These are phyloP conservation scores for Didymodactylos carnosus DNA, from an alignment of 2,888 invertebrate species.

Conservation along the genomic window DNA sequence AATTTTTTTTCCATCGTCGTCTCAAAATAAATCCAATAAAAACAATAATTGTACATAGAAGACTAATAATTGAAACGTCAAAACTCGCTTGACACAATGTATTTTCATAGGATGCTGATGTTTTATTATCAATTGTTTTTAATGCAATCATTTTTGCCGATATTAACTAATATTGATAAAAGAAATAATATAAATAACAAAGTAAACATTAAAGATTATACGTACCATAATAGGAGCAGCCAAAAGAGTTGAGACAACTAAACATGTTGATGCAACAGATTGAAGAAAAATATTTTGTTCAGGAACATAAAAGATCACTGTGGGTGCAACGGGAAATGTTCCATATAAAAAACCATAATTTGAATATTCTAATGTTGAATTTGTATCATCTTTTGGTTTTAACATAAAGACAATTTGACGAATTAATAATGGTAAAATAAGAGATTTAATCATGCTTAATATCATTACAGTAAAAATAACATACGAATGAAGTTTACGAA, in stretches of 20 bases:
- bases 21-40: not conserved
- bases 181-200: too few species aligned
- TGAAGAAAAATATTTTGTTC: conserved; percentile 67
- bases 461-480: conserved; percentile 20
- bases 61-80: not conserved
- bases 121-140: not conserved
- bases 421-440: conserved; percentile 62
- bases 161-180: too few species aligned
- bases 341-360: conserved; percentile 86
- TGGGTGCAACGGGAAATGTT: conserved; percentile 80
- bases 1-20: not conserved
- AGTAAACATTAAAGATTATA: too few species aligned
- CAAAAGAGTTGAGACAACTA: conserved; percentile 1
- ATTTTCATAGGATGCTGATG: not conserved
- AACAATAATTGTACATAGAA: not conserved
- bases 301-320: conserved; percentile 75
- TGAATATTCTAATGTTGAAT: conserved; percentile 59
- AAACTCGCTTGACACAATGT: not conserved
- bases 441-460: conserved; percentile 19
- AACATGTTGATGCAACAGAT: conserved; percentile 41
- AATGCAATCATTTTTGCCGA: conserved; percentile 15
- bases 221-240: conserved; percentile 8
- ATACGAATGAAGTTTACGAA: conserved; percentile 40
- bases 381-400: conserved; percentile 39
- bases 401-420: conserved; percentile 58